Evolutionary conservation across 2,888 invertebrate genomes (phyloP).

Genomic region (Amblyjoppa proteus): DNA sequence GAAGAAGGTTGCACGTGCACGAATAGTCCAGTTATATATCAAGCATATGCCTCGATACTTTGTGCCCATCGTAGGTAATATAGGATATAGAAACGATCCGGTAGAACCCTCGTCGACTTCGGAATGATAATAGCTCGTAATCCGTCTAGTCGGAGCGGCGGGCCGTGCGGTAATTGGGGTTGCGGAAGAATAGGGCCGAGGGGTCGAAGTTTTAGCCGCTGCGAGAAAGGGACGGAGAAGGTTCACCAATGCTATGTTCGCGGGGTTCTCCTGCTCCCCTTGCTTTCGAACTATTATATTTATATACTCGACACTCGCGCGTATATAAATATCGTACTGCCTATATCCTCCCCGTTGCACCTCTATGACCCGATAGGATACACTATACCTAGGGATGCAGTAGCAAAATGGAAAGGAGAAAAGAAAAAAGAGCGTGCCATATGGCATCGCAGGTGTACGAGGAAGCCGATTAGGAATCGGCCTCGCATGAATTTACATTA

Average conservation of each 20-base stretch:
- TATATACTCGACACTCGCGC: conserved; percentile 65
- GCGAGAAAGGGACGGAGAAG: conserved; percentile 45
- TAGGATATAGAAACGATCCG: conserved; percentile 49
- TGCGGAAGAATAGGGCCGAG: conserved; percentile 70
- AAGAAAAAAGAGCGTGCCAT: conserved; percentile 79
- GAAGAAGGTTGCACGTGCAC: conserved; percentile 45
- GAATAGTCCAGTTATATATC: conserved; percentile 1
- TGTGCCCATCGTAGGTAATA: conserved; percentile 34
- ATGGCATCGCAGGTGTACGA: conserved; percentile 84
- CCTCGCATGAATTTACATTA: conserved; percentile 84
- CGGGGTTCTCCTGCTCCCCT: conserved; percentile 43
- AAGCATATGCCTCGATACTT: conserved; percentile 56
- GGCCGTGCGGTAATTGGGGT: conserved; percentile 80
- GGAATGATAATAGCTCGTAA: conserved; percentile 83
- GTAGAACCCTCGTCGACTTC: conserved; percentile 76
- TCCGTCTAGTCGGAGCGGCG: conserved; percentile 79
- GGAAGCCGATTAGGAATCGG: conserved; percentile 81
- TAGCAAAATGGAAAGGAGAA: conserved; percentile 69
- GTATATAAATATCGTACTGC: conserved; percentile 68
- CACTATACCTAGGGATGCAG: conserved; percentile 58
- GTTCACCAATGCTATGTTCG: conserved; percentile 50
- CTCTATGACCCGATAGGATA: conserved; percentile 18
- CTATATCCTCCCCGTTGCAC: conserved; percentile 42
- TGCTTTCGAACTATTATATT: conserved; percentile 63
- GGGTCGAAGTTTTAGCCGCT: conserved; percentile 51